Conservation (phyloP, 2,888 invertebrate species). For the Sclerodermus sp. region DNA sequence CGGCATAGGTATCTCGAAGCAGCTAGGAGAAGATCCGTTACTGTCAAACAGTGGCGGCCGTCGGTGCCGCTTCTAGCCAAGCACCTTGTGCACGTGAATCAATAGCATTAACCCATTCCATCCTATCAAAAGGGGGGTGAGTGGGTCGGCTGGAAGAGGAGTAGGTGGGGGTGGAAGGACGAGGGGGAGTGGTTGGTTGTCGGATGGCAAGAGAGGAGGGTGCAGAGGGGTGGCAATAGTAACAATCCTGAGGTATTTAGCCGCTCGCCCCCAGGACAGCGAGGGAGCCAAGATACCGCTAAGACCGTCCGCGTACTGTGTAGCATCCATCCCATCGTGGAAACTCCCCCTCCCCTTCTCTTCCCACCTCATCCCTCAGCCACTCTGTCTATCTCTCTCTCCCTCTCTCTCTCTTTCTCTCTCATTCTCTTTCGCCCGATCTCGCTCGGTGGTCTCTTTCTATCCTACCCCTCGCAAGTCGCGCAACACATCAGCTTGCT, state of each 20-base stretch:
- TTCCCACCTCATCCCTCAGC: slow-evolving; percentile 19
- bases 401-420: slow-evolving; percentile 13
- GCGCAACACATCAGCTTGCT: no score
- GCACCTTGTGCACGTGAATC: slow-evolving; percentile 55
- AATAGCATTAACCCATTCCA: slow-evolving; percentile 59
- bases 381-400: neutral
- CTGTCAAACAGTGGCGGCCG: slow-evolving; percentile 54
- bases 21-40: slow-evolving; percentile 46
- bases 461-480: neutral
- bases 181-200: slow-evolving; percentile 17
- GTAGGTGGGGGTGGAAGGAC: slow-evolving; percentile 12
- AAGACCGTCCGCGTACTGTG: slow-evolving; percentile 53
- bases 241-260: slow-evolving; percentile 59
- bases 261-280: slow-evolving; percentile 47
- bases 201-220: slow-evolving; percentile 25
- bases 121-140: slow-evolving; percentile 46
- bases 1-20: no score
- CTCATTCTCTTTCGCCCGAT: slow-evolving; percentile 11
- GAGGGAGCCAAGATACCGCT: slow-evolving; percentile 55
- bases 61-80: slow-evolving; percentile 33
- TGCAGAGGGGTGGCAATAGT: slow-evolving; percentile 50
- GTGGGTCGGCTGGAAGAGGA: slow-evolving; percentile 18
- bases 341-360: slow-evolving; percentile 36
- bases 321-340: slow-evolving; percentile 49
- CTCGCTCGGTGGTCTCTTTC: no score